Evolutionary conservation across 2,888 invertebrate genomes (phyloP), one percentile per base, ranked within the genome.

Genomic region (Morpho helenor): DNA sequence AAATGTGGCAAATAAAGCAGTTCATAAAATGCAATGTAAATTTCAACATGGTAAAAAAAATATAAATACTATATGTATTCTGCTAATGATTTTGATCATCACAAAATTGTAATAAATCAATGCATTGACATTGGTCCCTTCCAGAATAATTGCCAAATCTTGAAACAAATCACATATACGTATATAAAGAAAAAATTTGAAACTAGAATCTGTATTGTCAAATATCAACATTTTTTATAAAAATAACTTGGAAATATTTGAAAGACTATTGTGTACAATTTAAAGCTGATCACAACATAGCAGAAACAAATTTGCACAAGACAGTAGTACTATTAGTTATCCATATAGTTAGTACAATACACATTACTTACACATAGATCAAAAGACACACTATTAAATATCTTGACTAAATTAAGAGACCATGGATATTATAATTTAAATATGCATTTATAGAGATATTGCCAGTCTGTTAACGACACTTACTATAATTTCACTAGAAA

Each of bases 371-470:
- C 68, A 83, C 72, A 76, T 84, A 80, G 80, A 83, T 73, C 73
- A 87, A 88, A 87, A 90, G 89, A 90, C 88, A 80, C 82, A 82
- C 88, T 89, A 89, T 83, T 87, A 87, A 86, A 89, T 88, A 89
- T 86, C 82, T 89, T 90, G 90, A 91, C 90, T 91, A 89, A 87
- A 67, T 85, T 85, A 87, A 82, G 90, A 91, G 90, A 91, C 90
- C 89, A 90, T 73, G 69, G 84, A 83, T 86, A 86, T 86, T 86
- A 89, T 79, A 85, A 73, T 80, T 87, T 83, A 86, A 82, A 88
- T 89, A 88, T 87, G 85, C 86, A 87, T 80, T 69, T 79, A 85
- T 86, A 88, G 86, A 89, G 85, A 89, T 87, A 89, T 89, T 86
- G 86, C 87, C 90, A 90, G 90, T 91, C 90, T 86, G 87, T 85